Base-by-base conservation (phyloP, 92 coral and sea anemone genomes). In the Isaurus tuberculatus region DNA sequence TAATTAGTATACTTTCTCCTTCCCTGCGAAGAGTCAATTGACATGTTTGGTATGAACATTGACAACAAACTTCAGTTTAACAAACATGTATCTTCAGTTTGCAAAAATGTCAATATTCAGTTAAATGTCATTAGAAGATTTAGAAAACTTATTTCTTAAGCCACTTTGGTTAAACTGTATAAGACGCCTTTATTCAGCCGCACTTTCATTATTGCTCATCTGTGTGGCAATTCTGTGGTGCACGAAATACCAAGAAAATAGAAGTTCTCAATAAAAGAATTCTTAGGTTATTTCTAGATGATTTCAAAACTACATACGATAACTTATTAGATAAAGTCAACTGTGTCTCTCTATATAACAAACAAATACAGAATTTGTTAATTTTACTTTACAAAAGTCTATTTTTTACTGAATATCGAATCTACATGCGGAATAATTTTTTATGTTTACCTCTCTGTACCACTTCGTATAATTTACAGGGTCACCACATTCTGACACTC, bases 21-120 rank as follows among this genome's bases (percentile, higher is more conserved):
- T 84, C 53, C 73, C 73, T 19, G 48, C 43, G 4, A 74, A 84
- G 65, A 74, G 15, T 84, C 88, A 4, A 75, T 84, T 13, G 88
- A 84, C 25, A 74, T 84, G 1, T 74, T 84, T 74, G 83, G 83
- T 3, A 46, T 74, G 73, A 73, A 37, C 31, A 36, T 84, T 13
- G 83, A 61, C 44, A 43, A 29, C 17, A 73, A 30, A 36, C 44
- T 33, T 73, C 17, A n/a, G 22, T 84, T 84, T 58, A 58, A 84
- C 30, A 26, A 83, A 1, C 71, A 83, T 28, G 32, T 60, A 32
- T 72, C 73, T 19, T 22, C 22, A 1, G 26, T 55, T 2, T 72
- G 83, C 26, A 74, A 61, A 27, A 84, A 84, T 73, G 44, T 63
- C 34, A 75, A 66, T 34, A 75, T 31, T 64, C 78, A 85, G 75